A percentile compares a stretch with the other conserved stretches of the same genome.
Evolutionary conservation across 2,888 invertebrate genomes (phyloP).

Genomic region (Sminthurinus aureus): DNA sequence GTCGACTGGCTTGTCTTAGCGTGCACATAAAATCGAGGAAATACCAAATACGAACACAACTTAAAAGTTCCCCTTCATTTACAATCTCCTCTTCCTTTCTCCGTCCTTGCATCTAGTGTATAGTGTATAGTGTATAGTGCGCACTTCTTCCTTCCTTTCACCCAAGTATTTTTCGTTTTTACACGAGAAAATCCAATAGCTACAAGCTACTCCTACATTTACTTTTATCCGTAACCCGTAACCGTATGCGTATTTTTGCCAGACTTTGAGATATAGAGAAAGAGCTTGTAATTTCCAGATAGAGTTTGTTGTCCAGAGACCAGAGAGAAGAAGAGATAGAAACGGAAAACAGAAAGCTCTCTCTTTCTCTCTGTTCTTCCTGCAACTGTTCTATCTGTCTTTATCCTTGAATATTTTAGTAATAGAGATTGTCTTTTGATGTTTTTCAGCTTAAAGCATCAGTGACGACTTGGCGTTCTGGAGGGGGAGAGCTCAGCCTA

Average conservation of each 20-base stretch:
- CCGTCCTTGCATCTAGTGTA: neutral
- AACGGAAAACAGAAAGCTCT: too few species aligned
- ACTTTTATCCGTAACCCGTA: too few species aligned
- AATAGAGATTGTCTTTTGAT: constrained; percentile 38
- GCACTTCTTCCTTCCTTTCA: neutral
- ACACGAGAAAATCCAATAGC: too few species aligned
- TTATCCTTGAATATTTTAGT: constrained; percentile 34
- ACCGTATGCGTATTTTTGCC: too few species aligned
- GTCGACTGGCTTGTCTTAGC: constrained; percentile 9
- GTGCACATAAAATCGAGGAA: constrained; percentile 18
- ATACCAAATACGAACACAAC: constrained; percentile 3
- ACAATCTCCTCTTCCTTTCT: neutral
- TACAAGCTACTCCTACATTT: too few species aligned
- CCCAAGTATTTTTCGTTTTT: neutral
- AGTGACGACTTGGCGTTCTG: constrained; percentile 60
- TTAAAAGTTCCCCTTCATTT: constrained; percentile 4
- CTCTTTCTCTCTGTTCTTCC: too few species aligned
- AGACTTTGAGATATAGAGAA: too few species aligned
- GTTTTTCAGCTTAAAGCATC: constrained; percentile 60
- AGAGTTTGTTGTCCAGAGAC: constrained; percentile 25
- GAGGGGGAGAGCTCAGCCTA: constrained; percentile 60
- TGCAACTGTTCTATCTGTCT: neutral
- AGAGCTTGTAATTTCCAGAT: neutral
- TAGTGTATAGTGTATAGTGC: neutral
- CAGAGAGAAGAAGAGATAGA: neutral